Evolutionary conservation across 1,140 invertebrate species (phyloP).

Genomic region (Drosophila sucinea): DNA sequence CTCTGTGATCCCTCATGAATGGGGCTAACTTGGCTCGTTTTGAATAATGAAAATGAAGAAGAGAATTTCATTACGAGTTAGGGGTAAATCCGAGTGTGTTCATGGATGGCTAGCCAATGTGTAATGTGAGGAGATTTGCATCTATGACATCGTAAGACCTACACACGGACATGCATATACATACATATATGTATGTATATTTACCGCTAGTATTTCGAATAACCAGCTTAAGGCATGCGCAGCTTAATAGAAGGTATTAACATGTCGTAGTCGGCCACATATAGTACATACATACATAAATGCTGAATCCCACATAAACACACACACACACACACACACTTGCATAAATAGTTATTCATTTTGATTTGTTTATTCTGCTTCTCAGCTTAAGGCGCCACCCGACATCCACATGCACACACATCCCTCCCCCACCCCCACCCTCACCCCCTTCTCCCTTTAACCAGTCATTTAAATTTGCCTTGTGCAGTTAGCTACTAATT

Average conservation of each 20-base stretch:
- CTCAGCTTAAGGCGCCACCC: slow-evolving; percentile 5
- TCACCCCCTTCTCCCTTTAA: neutral
- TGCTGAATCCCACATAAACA: neutral
- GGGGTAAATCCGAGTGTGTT: neutral
- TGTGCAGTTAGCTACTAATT: slow-evolving; percentile 1
- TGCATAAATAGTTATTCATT: slow-evolving; percentile 3
- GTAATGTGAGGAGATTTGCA: neutral
- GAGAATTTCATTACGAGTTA: neutral
- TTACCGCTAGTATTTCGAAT: neutral
- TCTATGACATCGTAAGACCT: neutral
- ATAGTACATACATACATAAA: neutral
- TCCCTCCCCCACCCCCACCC: neutral
- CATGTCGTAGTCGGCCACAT: neutral
- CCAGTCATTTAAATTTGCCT: neutral
- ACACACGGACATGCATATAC: no score
- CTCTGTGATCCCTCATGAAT: no score
- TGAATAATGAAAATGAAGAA: neutral
- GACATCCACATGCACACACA: neutral
- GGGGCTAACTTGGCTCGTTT: no score
- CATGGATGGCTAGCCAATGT: neutral
- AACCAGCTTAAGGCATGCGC: slow-evolving; percentile 5
- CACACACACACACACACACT: neutral
- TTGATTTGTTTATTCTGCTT: slow-evolving; percentile 9
- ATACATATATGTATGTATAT: neutral
- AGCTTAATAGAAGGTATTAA: slow-evolving; percentile 1